phyloP scores from a whole-genome alignment of 2,888 invertebrate species.

The Panzeria rudis region DNA sequence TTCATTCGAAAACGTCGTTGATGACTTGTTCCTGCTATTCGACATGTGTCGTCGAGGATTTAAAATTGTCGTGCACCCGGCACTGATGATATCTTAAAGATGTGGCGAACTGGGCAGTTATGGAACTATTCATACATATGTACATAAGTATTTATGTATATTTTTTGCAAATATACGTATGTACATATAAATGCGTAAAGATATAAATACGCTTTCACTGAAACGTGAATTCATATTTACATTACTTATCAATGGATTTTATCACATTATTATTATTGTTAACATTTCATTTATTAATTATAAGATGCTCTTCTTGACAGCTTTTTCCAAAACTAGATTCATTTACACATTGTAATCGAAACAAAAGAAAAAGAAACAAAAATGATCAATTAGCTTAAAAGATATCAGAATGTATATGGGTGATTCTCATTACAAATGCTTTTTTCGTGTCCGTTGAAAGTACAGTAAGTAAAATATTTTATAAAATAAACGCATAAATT shows the following conservation, averaged over 20 bases:
- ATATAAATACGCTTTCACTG: background rate
- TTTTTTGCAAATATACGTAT: background rate
- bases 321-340: slow-evolving; percentile 24
- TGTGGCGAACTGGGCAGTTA: no score
- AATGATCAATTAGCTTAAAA: slow-evolving; percentile 17
- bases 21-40: no score
- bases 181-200: background rate
- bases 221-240: slow-evolving; percentile 12
- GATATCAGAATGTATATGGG: no score
- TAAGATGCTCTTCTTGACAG: slow-evolving; percentile 41
- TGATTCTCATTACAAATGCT: background rate
- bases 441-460: no score
- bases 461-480: no score
- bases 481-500: no score
- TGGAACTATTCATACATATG: slow-evolving; percentile 6
- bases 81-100: no score
- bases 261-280: slow-evolving; percentile 44
- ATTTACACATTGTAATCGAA: slow-evolving; percentile 39
- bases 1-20: no score
- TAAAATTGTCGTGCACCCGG: no score
- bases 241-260: slow-evolving; percentile 52
- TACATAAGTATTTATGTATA: background rate
- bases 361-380: background rate
- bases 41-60: no score
- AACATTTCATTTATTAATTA: slow-evolving; percentile 45